Base-by-base conservation (phyloP, 53 echinoderm and acorn worm species). In the Paracentrotus lividus region DNA sequence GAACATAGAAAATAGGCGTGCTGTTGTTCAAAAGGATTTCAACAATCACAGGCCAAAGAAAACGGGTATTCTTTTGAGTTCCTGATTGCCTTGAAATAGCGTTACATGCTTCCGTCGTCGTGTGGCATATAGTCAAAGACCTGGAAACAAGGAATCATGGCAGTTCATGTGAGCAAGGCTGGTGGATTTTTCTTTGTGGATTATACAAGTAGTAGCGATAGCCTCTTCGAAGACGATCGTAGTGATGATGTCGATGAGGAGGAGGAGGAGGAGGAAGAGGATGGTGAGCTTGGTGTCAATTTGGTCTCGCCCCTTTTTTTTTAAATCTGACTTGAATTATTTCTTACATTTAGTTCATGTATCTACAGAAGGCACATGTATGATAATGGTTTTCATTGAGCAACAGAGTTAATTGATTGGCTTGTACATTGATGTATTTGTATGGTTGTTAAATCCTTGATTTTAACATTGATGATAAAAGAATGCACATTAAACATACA, bases 101-200 rank as follows among this genome's bases (percentile, higher is more conserved):
- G 81, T 47, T 81, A 47, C 47, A 45, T 81, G 81, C 47, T 81
- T 81, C n/a, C 26, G 47, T 45, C 26, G 47, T 45, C 5, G 47
- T 45, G 47, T 14, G 47, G 45, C 45, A 26, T 81, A 81, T 81
- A n/a, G n/a, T 49, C 47, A 1, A 32, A 47, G 81, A 81, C 81
- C 81, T 81, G 47, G 43, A 42, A 81, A 47, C 24, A 23, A 47
- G 8, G 81, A 24, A 49, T 45, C 81, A 89, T 89, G 89, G 89
- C 89, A 15, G 89, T 89, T n/a, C n/a, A n/a, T 1, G 89, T 89
- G 42, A 8, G 42, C 43, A 89, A 89, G 59, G 42, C 59, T 64
- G 64, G 43, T 33, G 64, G 64, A 64, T 89, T 36, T 89, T 89
- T 89, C 65, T 89, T 44, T 89, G 89, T 89, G 89, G 89, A 89